Evolutionary conservation across 2,888 invertebrate genomes (phyloP), one percentile per base, ranked within the genome.

Genomic region (Ferrisia virgata): DNA sequence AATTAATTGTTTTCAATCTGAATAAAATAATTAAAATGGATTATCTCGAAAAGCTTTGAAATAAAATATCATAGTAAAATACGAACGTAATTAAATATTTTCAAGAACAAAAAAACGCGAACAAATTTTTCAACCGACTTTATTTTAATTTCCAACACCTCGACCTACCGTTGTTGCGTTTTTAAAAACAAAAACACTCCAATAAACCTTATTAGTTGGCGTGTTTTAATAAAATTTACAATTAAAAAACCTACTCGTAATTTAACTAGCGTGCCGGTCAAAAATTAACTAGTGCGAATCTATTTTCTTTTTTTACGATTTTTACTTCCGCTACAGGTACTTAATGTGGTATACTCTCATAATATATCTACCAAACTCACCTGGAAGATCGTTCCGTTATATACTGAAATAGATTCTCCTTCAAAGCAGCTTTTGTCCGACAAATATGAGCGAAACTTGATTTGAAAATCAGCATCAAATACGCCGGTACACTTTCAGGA

Each of bases 351-450:
- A 13, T 40, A 53, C n/a, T 53, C 28, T 64, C 22, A 22, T 1
- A 39, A 39, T 53, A 18, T 18, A 11, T 18, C 2, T 22, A 33
- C 72, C n/a, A 72, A 2, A 40, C 76, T 18, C 43, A 84, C 84
- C 79, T 84, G 31, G 43, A 36, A 28, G 84, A 84, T 33, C 79
- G 84, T 39, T 79, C 53, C 31, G 84, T 84, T 64, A 84, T 84
- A 31, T 58, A 84, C 40, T 79, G 84, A 36, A 79, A 79, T 36
- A 84, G 31, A 28, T 79, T 79, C 64, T 84, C 84, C 9, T 53
- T 78, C 31, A 84, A 31, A 6, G 79, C 47, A 39, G 69, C 40
- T 11, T 69, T 58, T 25, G 79, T 22, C n/a, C 64, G 79, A 58
- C 84, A 84, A 33, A 84, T 40, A 28, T 79, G 58, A n/a, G 79